Base-by-base conservation (phyloP, 2,888 invertebrate species). In the Eulithis prunata region DNA sequence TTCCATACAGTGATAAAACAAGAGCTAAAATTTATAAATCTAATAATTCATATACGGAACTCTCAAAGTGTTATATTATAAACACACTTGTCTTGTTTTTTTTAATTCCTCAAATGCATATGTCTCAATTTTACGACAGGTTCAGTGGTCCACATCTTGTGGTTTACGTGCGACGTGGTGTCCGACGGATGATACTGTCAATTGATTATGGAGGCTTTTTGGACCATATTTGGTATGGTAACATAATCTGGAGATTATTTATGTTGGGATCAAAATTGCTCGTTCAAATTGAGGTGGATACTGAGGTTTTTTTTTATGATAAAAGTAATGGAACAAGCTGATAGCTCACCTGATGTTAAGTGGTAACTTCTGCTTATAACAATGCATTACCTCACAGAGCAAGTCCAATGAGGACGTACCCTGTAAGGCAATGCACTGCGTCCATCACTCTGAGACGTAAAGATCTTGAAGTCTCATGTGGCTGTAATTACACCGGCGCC, bases 111-210 rank as follows among this genome's bases (percentile, higher is more conserved):
- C 76, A 75, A 72, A 74, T 71, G 78, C 76, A 77, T 71, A 77
- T 70, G 74, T 80, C 77, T 77, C 73, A 75, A 71, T 77, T 80
- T 77, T 77, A 73, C 78, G 73, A 72, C 73, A 70, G 71, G 67
- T 72, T 71, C 72, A 72, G 47, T 74, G 73, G 57, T 69, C 69
- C 71, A 64, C 66, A 57, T 61, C 66, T 62, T 67, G 73, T 73
- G 73, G 73, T 70, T 73, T 70, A 72, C 70, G 67, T 71, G 59
- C 69, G 71, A 70, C 71, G 71, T 71, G 61, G 58, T 70, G 71
- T 64, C 68, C 53, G 38, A 36, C 46, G 14, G 55, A 57, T 63
- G 58, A 60, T 62, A 65, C 59, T 61, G 61, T 71, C 59, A 68
- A 72, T 67, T 67, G 72, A 72, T 68, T 73, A 72, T 62, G 47